Percentiles rank a stretch among this genome's conserved stretches.
Evolutionary conservation across 2,113 vertebrate genomes (phyloP).

Genomic region (Vanacampus margaritifer): DNA sequence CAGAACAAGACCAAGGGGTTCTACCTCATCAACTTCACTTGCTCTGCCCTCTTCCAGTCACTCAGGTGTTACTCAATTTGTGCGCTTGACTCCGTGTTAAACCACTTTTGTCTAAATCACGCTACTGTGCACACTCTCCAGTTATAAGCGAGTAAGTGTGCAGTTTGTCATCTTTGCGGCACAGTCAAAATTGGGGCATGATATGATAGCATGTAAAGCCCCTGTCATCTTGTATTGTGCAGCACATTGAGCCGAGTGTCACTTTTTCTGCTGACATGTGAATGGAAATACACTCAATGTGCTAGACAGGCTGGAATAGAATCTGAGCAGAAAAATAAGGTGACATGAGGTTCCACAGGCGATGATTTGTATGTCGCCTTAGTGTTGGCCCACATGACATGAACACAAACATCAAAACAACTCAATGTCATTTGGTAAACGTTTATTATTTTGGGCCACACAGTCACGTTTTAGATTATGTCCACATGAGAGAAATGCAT

Average conservation of each 20-base stretch:
- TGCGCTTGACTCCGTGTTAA: slow-evolving; percentile 1
- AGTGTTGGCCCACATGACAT: slow-evolving; percentile 2
- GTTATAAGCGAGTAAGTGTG: not conserved
- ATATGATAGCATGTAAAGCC: slow-evolving; percentile 23
- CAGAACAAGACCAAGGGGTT: slow-evolving; percentile 52
- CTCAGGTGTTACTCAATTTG: slow-evolving; percentile 45
- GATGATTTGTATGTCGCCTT: slow-evolving; percentile 5
- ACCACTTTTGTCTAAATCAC: slow-evolving; percentile 1
- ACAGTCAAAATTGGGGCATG: slow-evolving; percentile 2
- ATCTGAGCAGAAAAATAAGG: slow-evolving; percentile 9
- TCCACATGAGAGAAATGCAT: not conserved
- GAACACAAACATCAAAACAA: slow-evolving; percentile 12
- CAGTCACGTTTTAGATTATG: slow-evolving; percentile 1
- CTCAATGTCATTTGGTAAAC: not conserved
- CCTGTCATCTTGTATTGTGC: slow-evolving; percentile 20
- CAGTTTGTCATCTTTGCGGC: slow-evolving; percentile 5
- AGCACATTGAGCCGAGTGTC: slow-evolving; percentile 15
- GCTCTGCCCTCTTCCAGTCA: slow-evolving; percentile 38
- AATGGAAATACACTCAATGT: not conserved
- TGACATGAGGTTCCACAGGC: not conserved
- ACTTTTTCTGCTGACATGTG: slow-evolving; percentile 24
- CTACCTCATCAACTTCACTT: slow-evolving; percentile 53
- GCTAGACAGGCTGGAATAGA: slow-evolving; percentile 15
- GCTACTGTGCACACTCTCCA: not conserved
- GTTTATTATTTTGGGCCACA: slow-evolving; percentile 19